A percentile compares a stretch with the other conserved stretches of the same genome.
These are phyloP conservation scores for Apamea epomidion DNA, from an alignment of 2,888 invertebrate species.

Conservation along the genomic window DNA sequence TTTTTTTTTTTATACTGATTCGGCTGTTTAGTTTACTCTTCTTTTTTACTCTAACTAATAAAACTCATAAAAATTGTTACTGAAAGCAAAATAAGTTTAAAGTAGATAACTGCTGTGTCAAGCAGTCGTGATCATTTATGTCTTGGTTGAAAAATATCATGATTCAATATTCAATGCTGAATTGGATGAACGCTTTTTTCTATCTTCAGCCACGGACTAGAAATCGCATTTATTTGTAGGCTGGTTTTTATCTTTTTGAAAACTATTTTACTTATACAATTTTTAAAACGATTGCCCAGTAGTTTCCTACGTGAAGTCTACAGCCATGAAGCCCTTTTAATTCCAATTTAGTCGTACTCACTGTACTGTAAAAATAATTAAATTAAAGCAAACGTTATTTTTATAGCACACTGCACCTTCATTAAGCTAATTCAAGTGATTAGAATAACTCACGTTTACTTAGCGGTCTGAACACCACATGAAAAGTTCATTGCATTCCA, in stretches of 20 bases:
- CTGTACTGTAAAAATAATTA: slow-evolving; percentile 35
- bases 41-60: neutral
- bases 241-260: neutral
- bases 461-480: slow-evolving; percentile 44
- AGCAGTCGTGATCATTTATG: neutral
- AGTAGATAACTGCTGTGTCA: neutral
- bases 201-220: neutral
- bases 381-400: slow-evolving; percentile 43
- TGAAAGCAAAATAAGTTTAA: slow-evolving; percentile 11
- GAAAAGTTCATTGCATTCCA: slow-evolving; percentile 62
- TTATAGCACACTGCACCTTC: slow-evolving; percentile 35
- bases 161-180: slow-evolving; percentile 7
- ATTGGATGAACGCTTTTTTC: slow-evolving; percentile 1
- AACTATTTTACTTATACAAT: neutral
- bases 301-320: neutral
- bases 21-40: neutral
- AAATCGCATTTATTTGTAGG: slow-evolving; percentile 7
- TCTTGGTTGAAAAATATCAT: slow-evolving; percentile 16
- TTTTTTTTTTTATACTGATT: neutral
- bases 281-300: neutral
- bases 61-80: neutral
- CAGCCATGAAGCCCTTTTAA: neutral
- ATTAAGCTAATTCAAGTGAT: slow-evolving; percentile 54
- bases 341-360: slow-evolving; percentile 16
- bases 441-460: slow-evolving; percentile 56